Percentiles rank a stretch among this genome's conserved stretches.
Conservation (phyloP, 2,797 vertebrate genomes). For the Crax fasciolata region DNA sequence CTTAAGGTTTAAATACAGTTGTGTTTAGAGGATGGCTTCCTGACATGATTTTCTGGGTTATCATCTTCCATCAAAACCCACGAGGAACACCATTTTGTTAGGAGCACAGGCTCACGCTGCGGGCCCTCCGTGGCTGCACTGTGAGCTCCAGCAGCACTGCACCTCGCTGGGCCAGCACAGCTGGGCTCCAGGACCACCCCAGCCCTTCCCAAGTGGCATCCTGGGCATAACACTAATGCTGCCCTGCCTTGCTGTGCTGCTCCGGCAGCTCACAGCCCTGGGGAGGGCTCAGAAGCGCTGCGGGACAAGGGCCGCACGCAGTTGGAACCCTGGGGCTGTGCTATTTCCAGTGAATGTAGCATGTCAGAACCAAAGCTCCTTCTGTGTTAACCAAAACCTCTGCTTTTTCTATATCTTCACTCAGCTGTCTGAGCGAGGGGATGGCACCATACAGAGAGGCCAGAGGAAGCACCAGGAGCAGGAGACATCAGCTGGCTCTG, state of each 20-base stretch:
- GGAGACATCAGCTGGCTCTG: background rate
- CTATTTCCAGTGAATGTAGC: background rate
- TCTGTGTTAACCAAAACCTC: background rate
- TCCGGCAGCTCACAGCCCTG: background rate
- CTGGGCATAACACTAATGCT: fast-evolving
- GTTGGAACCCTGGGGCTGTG: fast-evolving
- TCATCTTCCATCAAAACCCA: background rate
- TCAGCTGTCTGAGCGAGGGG: fast-evolving
- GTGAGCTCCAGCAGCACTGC: background rate
- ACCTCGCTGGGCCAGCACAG: background rate
- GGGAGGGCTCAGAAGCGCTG: background rate
- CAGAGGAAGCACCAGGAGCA: background rate
- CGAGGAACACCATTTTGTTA: background rate
- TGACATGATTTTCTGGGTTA: background rate
- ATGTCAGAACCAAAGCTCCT: background rate
- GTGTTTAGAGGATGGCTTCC: background rate
- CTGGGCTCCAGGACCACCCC: fast-evolving
- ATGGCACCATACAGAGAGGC: background rate
- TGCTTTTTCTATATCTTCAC: background rate
- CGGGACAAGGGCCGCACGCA: background rate
- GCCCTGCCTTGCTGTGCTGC: background rate
- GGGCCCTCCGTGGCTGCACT: too few species aligned
- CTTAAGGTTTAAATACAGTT: background rate
- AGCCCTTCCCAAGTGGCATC: fast-evolving
- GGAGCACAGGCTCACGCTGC: too few species aligned